These are phyloP conservation scores for Malthinus flaveolus DNA, from an alignment of 2,888 invertebrate genomes.

Conservation along the genomic window DNA sequence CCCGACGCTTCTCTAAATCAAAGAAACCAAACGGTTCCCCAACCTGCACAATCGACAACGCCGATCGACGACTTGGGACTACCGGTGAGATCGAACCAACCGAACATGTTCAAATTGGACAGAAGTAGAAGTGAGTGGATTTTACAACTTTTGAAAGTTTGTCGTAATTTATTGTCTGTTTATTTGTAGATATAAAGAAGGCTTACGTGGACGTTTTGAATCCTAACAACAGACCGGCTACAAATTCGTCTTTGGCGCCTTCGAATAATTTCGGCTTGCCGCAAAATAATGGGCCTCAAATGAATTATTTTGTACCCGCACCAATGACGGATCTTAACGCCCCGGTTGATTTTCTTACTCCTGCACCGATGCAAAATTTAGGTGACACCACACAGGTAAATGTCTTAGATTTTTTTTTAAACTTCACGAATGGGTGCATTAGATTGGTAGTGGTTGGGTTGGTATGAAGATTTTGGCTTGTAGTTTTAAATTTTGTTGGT, in stretches of 20 bases:
- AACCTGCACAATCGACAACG: slow-evolving; percentile 17
- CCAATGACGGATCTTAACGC: slow-evolving; percentile 60
- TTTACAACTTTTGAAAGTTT: background rate
- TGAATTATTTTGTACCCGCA: slow-evolving; percentile 61
- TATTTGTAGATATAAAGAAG: slow-evolving; percentile 70
- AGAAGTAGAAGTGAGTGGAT: slow-evolving; percentile 70
- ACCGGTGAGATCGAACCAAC: slow-evolving; percentile 45
- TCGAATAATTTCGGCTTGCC: slow-evolving; percentile 42
- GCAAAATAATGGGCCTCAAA: slow-evolving; percentile 46
- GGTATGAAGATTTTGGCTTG: too few relatives aligned
- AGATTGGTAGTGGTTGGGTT: background rate
- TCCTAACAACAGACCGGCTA: slow-evolving; percentile 61
- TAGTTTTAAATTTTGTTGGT: background rate
- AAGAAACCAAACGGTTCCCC: background rate
- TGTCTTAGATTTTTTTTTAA: background rate
- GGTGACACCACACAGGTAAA: slow-evolving; percentile 46
- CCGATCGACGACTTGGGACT: slow-evolving; percentile 19
- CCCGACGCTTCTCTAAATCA: background rate
- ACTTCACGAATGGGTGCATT: background rate
- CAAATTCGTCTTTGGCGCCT: slow-evolving; percentile 46
- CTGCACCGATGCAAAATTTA: slow-evolving; percentile 40
- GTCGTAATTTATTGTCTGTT: slow-evolving; percentile 34
- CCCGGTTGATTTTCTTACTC: slow-evolving; percentile 61
- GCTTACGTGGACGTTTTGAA: slow-evolving; percentile 91
- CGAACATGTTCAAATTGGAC: slow-evolving; percentile 81